Evolutionary conservation across 2,888 invertebrate species (phyloP).

Genomic region (Epistrophe grossulariae): DNA sequence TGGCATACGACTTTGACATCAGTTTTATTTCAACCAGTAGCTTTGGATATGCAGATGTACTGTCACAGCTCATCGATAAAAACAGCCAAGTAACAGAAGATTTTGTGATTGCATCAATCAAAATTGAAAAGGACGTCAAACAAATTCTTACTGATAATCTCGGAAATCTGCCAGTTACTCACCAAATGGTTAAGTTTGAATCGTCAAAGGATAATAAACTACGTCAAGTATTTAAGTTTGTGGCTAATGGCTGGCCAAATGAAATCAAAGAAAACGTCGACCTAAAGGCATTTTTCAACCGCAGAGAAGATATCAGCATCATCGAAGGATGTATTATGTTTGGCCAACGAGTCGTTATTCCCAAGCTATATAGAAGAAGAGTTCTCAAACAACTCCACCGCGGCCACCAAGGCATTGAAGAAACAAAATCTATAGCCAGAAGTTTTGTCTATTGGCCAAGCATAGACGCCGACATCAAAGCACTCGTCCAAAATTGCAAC

Average conservation of each 20-base stretch:
- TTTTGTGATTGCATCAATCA: constrained; percentile 38
- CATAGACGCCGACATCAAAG: constrained; percentile 78
- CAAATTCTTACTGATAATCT: constrained; percentile 21
- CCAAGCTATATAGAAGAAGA: constrained; percentile 50
- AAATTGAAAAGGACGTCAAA: constrained; percentile 24
- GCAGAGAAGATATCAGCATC: constrained; percentile 61
- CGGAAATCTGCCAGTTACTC: constrained; percentile 38
- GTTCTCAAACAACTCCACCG: constrained; percentile 76
- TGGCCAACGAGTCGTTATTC: constrained; percentile 66
- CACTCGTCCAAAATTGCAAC: constrained; percentile 75
- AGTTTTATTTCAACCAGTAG: constrained; percentile 73
- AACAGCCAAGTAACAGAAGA: constrained; percentile 19
- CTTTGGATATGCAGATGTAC: constrained; percentile 74
- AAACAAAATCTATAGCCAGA: constrained; percentile 78
- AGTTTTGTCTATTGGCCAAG: constrained; percentile 79
- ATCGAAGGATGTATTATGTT: constrained; percentile 64
- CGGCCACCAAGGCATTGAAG: constrained; percentile 77
- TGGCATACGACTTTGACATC: constrained; percentile 77
- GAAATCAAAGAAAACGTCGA: too few species aligned
- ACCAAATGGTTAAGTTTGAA: too few species aligned
- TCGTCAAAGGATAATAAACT: constrained; percentile 34
- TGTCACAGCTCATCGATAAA: constrained; percentile 18
- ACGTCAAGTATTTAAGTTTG: neutral
- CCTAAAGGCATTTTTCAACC: constrained; percentile 61
- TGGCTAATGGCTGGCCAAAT: too few species aligned